These are phyloP conservation scores for Danaus chrysippus DNA, from an alignment of 2,888 invertebrate species.

Conservation along the genomic window DNA sequence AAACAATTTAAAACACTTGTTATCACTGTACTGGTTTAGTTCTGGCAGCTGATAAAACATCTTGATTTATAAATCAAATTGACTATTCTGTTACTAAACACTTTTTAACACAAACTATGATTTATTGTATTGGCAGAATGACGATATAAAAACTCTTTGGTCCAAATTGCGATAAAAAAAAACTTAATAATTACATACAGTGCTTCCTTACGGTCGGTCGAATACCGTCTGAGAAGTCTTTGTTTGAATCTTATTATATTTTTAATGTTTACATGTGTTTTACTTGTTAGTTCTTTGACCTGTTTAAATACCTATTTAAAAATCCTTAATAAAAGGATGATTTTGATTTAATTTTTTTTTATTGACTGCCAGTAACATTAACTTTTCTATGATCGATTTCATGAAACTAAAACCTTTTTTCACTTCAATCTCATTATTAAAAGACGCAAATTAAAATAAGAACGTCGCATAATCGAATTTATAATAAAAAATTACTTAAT, in stretches of 20 bases:
- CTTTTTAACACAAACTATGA: too few species aligned
- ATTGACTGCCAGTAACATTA: too few species aligned
- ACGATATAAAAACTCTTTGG: neutral
- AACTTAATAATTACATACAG: conserved; percentile 12
- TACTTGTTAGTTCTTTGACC: conserved; percentile 59
- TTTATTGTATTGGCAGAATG: too few species aligned
- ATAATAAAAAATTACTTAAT: too few species aligned
- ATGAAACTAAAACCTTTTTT: neutral
- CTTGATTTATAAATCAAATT: neutral
- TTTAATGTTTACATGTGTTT: conserved; percentile 51
- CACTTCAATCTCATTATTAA: neutral
- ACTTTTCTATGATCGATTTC: neutral
- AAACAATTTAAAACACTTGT: conserved; percentile 1
- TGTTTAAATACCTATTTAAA: conserved; percentile 1
- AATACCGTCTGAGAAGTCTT: conserved; percentile 52
- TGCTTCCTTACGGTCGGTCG: conserved; percentile 68
- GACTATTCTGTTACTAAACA: neutral
- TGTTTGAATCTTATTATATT: conserved; percentile 48
- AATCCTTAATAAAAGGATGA: too few species aligned
- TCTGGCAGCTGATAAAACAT: conserved; percentile 1
- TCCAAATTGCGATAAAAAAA: neutral
- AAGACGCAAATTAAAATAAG: too few species aligned
- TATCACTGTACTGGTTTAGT: conserved; percentile 2
- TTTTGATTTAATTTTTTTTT: too few species aligned
- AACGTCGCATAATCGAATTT: too few species aligned